Conservation (phyloP, 2,113 vertebrate genomes). For the Panthera tigris region DNA sequence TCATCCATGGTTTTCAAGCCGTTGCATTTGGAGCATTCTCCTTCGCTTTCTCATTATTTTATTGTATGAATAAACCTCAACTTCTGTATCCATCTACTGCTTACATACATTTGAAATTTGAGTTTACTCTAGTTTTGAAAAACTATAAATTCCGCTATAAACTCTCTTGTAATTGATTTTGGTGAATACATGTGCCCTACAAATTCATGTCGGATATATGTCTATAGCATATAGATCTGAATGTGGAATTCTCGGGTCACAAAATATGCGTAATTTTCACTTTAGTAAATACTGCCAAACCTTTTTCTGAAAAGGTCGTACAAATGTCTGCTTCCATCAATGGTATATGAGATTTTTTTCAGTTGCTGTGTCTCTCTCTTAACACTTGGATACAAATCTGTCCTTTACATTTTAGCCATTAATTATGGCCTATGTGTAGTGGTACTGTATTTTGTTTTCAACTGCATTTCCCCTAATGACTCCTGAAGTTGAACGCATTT, state of each 20-base stretch:
- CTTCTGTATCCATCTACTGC: background rate
- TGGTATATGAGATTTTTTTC: background rate
- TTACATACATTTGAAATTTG: background rate
- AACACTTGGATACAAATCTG: background rate
- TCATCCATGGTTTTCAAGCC: background rate
- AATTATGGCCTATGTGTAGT: fast-evolving
- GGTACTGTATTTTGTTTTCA: background rate
- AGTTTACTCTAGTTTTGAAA: background rate
- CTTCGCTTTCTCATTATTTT: background rate
- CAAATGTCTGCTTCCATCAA: background rate
- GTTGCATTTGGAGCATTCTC: background rate
- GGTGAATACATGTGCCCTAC: background rate
- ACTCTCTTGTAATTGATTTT: background rate
- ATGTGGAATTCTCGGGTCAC: background rate
- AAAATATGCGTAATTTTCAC: background rate
- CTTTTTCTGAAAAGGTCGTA: background rate
- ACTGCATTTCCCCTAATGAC: background rate
- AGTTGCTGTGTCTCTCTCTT: fast-evolving
- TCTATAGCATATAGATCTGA: background rate
- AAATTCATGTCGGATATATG: background rate
- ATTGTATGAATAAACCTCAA: background rate
- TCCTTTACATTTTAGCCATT: background rate
- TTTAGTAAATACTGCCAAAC: background rate
- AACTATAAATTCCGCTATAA: background rate
- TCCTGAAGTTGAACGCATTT: background rate